phyloP scores from a whole-genome alignment of 2,113 vertebrate species.

The Microcebus tavaratra region DNA sequence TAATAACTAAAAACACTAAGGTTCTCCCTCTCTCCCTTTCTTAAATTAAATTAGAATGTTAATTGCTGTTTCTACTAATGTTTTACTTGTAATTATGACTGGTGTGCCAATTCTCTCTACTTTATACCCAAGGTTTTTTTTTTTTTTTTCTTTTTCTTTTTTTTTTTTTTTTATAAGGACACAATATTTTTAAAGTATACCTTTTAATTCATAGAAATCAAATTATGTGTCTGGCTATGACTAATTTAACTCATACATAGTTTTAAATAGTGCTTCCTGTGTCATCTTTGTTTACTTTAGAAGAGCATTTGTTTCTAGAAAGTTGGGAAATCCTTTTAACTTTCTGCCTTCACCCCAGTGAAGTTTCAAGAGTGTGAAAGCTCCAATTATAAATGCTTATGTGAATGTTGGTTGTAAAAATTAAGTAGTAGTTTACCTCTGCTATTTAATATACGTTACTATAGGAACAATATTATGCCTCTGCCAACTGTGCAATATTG shows the following conservation, averaged over 20 bases:
- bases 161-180: background rate
- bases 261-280: background rate
- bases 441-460: background rate
- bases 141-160: conserved; percentile 9
- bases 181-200: background rate
- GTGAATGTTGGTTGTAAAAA: background rate
- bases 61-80: background rate
- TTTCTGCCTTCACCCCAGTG: background rate
- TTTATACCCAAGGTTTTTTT: background rate
- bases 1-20: background rate
- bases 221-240: background rate
- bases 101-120: background rate
- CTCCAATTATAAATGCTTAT: background rate
- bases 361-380: background rate
- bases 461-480: background rate
- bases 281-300: background rate
- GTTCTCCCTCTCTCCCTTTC: background rate
- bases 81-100: background rate
- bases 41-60: background rate
- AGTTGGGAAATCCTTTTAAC: background rate
- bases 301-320: background rate
- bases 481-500: background rate
- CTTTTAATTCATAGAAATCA: background rate
- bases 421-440: background rate
- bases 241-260: background rate